phyloP scores from a whole-genome alignment of 2,888 invertebrate species.

The Epirrita christyi region DNA sequence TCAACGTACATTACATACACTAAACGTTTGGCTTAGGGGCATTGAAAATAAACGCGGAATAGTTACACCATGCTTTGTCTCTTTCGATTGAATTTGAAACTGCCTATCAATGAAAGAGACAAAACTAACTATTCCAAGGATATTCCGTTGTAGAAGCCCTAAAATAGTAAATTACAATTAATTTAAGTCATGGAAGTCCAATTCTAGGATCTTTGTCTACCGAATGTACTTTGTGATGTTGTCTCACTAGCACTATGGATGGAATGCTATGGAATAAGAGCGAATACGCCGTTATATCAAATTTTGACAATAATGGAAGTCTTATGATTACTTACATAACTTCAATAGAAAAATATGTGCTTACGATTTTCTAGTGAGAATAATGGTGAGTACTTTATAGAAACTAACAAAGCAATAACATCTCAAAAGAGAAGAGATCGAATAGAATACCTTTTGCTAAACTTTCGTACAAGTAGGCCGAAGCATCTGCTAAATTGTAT shows the following conservation, averaged over 20 bases:
- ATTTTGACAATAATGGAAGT: too few species aligned
- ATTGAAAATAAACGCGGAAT: too few species aligned
- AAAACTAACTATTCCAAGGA: too few species aligned
- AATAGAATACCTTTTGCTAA: neutral
- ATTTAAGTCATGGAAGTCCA: neutral
- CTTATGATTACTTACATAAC: too few species aligned
- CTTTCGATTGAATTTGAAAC: too few species aligned
- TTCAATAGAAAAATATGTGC: too few species aligned
- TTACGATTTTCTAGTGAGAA: neutral
- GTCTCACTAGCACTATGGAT: conserved; percentile 48
- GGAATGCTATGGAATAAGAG: conserved; percentile 50
- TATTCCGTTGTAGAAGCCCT: neutral
- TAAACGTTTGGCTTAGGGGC: neutral
- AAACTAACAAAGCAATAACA: conserved; percentile 1
- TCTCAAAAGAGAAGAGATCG: neutral
- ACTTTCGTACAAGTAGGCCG: neutral
- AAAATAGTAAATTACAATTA: neutral
- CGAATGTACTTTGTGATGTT: neutral
- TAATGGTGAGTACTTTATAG: neutral
- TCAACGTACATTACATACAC: conserved; percentile 7
- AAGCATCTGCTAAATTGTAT: neutral
- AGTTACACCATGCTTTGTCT: too few species aligned
- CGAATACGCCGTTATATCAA: neutral
- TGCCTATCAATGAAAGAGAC: too few species aligned
- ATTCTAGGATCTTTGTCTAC: neutral